Base-by-base conservation (phyloP, 2,888 invertebrate genomes). In the Panzeria rudis region DNA sequence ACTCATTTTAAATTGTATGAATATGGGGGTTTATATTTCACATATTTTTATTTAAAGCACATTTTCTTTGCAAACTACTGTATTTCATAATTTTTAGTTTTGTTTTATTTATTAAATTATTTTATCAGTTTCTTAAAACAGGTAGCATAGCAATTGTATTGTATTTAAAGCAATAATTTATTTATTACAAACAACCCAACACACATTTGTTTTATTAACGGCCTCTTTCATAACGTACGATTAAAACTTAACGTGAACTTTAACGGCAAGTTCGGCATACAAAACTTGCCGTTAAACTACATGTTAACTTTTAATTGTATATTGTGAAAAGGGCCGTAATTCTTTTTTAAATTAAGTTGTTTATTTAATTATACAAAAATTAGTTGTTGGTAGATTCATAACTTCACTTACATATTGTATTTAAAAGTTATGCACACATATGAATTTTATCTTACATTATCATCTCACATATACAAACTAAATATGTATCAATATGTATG, bases 71-170 rank as follows among this genome's bases (percentile, higher is more conserved):
- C n/a, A n/a, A n/a, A n/a, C n/a, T n/a, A n/a, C n/a, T n/a, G n/a
- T n/a, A n/a, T n/a, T n/a, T n/a, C n/a, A n/a, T n/a, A n/a, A n/a
- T n/a, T n/a, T n/a, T n/a, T n/a, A n/a, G n/a, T n/a, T n/a, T 56
- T n/a, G 54, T 29, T 56, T 29, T n/a, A 56, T 29, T 56, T 56
- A 7, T 4, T 15, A 7, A 56, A 29, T 0, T 56, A n/a, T 56
- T 13, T 56, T 17, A 59, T 59, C 17, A 59, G n/a, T 59, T 35
- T 17, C n/a, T 11, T 59, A 35, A 8, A 17, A 35, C 32, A 5
- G 35, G 59, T 59, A 71, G 29, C 66, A 68, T 54, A 66, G 38
- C 59, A 68, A 69, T 78, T 83, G 61, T 56, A 23, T 66, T 15
- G n/a, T 54, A 32, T 75, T 47, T 20, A n/a, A 50, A 38, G 13